Percentiles rank a stretch among this genome's conserved stretches.
Conservation (phyloP, 2,113 vertebrate genomes). For the Ciconia boyciana region DNA sequence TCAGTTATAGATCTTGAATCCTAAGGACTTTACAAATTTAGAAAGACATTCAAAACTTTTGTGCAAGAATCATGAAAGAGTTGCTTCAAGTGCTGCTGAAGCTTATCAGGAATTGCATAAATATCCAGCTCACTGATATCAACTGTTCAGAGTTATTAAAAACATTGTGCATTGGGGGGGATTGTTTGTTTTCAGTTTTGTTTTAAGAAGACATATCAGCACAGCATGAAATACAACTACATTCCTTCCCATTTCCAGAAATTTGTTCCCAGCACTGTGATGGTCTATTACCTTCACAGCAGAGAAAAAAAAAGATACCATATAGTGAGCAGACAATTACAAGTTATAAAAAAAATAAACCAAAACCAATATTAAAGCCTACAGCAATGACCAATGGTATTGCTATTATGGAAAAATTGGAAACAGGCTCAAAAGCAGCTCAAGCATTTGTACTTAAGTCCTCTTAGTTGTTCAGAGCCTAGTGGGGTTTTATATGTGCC, state of each 20-base stretch:
- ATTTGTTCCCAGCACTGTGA: background rate
- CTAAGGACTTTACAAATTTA: background rate
- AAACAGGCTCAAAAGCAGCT: background rate
- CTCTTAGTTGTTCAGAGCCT: background rate
- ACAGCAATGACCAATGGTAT: background rate
- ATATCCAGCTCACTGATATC: background rate
- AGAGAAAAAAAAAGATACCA: background rate
- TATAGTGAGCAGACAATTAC: background rate
- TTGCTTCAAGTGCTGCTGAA: background rate
- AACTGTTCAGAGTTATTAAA: background rate
- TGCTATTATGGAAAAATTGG: background rate
- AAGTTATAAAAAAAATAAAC: background rate
- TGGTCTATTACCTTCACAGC: background rate
- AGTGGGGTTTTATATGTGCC: background rate
- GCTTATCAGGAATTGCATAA: background rate
- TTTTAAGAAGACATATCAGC: background rate
- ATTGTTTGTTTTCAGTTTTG: background rate
- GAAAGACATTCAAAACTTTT: background rate
- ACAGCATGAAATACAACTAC: background rate
- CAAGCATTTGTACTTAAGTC: background rate
- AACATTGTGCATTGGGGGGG: background rate
- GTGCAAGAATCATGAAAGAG: background rate
- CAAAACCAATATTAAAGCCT: background rate
- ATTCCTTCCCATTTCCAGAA: background rate
- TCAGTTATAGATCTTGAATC: background rate